These are phyloP conservation scores for Psix sp. DNA, from an alignment of 1,140 invertebrate genomes.

Conservation along the genomic window DNA sequence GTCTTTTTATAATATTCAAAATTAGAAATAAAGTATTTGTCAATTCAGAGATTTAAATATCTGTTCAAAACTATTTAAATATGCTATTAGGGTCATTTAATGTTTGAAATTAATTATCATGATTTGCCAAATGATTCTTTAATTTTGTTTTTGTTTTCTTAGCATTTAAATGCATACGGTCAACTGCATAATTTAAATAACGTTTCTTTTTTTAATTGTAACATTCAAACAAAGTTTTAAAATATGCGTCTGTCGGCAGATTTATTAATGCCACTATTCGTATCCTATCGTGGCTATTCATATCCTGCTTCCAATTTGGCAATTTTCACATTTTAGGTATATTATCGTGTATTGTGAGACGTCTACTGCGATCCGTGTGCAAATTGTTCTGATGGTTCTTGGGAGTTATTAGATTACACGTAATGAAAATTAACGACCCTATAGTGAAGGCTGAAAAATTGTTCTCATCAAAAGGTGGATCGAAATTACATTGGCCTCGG, in stretches of 20 bases:
- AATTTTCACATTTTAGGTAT: conserved; percentile 30
- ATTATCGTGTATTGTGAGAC: conserved; percentile 9
- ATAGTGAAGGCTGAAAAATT: background rate
- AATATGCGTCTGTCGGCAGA: background rate
- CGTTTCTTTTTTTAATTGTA: no score
- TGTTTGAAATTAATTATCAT: no score
- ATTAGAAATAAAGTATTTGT: no score
- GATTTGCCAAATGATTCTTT: no score
- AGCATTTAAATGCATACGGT: no score
- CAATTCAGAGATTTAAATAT: no score
- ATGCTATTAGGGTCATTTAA: no score
- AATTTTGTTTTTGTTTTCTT: no score
- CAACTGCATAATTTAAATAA: no score
- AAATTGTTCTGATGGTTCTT: conserved; percentile 19
- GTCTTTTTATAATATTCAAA: no score
- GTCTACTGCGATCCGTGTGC: conserved; percentile 1
- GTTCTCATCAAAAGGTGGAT: background rate
- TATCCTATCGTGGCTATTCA: background rate
- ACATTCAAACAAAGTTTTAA: no score
- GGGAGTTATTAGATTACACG: conserved; percentile 20
- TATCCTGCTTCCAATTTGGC: conserved; percentile 24
- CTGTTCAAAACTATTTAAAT: no score
- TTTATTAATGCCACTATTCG: conserved; percentile 25
- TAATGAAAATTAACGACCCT: conserved; percentile 12
- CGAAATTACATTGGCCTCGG: background rate